Conservation (phyloP, 2,113 vertebrate genomes). For the Donacobius atricapilla region DNA sequence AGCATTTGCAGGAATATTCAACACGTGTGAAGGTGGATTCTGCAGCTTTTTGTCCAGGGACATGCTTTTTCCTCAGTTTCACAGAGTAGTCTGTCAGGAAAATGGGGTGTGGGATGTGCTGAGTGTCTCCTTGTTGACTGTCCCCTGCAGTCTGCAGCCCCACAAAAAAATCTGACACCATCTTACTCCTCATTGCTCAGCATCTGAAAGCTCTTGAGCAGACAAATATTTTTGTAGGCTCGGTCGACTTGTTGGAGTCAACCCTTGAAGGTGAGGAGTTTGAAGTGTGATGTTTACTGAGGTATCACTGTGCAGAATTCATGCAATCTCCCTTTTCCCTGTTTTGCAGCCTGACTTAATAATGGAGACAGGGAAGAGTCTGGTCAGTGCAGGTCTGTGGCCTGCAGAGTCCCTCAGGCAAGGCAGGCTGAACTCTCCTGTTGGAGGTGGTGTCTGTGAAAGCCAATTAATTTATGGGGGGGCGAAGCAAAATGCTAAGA, state of each 20-base stretch:
- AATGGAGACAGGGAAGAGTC: neutral
- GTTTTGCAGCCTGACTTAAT: neutral
- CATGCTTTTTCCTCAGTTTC: neutral
- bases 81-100: neutral
- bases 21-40: neutral
- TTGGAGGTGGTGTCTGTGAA: neutral
- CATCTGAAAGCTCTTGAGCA: neutral
- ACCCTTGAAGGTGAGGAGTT: neutral
- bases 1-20: neutral
- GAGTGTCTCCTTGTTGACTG: neutral
- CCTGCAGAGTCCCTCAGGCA: neutral
- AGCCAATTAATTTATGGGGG: neutral
- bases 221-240: neutral
- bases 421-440: neutral
- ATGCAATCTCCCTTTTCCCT: neutral
- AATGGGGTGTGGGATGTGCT: neutral
- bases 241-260: neutral
- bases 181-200: neutral
- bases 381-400: neutral
- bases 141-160: neutral
- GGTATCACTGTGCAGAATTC: neutral
- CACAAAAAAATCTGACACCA: too few species aligned
- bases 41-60: neutral
- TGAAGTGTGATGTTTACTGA: neutral
- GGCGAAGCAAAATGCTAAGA: neutral